These are phyloP conservation scores for Pagrus major DNA, from an alignment of 2,113 vertebrate genomes.

Conservation along the genomic window DNA sequence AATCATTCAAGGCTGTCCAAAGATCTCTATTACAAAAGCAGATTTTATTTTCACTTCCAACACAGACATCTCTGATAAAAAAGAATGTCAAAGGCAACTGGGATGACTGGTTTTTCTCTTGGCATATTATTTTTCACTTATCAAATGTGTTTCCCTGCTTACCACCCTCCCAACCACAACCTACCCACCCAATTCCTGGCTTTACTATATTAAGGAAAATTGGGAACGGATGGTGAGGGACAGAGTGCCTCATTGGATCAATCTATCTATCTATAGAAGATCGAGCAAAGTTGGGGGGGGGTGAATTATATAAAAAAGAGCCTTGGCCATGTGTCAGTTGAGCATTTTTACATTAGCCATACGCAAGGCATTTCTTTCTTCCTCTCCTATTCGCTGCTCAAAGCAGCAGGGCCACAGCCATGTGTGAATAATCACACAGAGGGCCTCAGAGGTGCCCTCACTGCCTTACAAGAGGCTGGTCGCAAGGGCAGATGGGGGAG, in stretches of 20 bases:
- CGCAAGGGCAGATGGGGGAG: constrained; percentile 78
- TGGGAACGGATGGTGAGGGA: constrained; percentile 78
- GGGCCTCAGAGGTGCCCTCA: constrained; percentile 79
- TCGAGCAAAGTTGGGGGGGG: background rate
- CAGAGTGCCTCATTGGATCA: constrained; percentile 62
- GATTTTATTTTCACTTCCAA: constrained; percentile 80
- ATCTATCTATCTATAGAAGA: constrained; percentile 52
- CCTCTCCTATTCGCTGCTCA: constrained; percentile 67
- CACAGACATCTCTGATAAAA: constrained; percentile 78
- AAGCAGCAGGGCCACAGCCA: constrained; percentile 76
- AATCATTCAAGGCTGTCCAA: constrained; percentile 82
- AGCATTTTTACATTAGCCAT: constrained; percentile 81
- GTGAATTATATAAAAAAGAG: constrained; percentile 56
- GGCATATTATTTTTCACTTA: constrained; percentile 85
- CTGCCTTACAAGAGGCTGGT: constrained; percentile 68
- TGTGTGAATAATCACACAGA: constrained; percentile 84
- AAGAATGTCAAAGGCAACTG: constrained; percentile 77
- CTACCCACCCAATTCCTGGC: constrained; percentile 66
- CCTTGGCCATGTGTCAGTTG: constrained; percentile 73
- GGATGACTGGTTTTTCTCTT: constrained; percentile 81
- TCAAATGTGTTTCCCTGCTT: constrained; percentile 80
- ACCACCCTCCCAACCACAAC: constrained; percentile 70
- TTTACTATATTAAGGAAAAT: constrained; percentile 73
- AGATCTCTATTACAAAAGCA: constrained; percentile 81
- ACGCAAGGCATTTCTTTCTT: constrained; percentile 80